Evolutionary conservation across 2,113 vertebrate species (phyloP).

Genomic region (Cinclus mexicanus): DNA sequence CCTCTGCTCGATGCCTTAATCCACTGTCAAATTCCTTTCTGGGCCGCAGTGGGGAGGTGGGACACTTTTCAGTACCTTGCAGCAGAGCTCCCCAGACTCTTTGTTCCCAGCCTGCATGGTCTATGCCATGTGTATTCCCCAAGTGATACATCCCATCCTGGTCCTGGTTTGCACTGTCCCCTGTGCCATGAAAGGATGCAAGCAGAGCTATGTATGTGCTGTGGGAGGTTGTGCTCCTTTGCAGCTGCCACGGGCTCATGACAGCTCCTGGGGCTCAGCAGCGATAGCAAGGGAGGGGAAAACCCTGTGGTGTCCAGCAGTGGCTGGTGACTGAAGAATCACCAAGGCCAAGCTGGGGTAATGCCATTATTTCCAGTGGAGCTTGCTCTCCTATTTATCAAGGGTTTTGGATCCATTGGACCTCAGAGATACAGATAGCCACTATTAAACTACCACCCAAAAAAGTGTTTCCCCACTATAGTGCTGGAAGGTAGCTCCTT

Average conservation of each 20-base stretch:
- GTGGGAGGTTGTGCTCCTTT: background rate
- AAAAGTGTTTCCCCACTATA: background rate
- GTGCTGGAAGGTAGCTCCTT: background rate
- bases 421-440: background rate
- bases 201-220: accelerated
- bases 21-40: background rate
- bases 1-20: slow-evolving; percentile 6
- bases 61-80: background rate
- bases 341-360: background rate
- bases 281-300: background rate
- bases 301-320: accelerated
- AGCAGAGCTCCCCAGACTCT: background rate
- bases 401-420: background rate
- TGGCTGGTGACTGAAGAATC: background rate
- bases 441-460: background rate
- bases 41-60: background rate
- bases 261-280: background rate
- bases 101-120: background rate
- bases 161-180: background rate
- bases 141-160: accelerated
- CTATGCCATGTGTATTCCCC: background rate
- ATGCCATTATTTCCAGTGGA: background rate
- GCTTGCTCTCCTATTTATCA: background rate
- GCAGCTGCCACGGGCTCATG: accelerated
- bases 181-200: background rate